Conservation (phyloP, 2,113 vertebrate species). For the Urocynchramus pylzowi region DNA sequence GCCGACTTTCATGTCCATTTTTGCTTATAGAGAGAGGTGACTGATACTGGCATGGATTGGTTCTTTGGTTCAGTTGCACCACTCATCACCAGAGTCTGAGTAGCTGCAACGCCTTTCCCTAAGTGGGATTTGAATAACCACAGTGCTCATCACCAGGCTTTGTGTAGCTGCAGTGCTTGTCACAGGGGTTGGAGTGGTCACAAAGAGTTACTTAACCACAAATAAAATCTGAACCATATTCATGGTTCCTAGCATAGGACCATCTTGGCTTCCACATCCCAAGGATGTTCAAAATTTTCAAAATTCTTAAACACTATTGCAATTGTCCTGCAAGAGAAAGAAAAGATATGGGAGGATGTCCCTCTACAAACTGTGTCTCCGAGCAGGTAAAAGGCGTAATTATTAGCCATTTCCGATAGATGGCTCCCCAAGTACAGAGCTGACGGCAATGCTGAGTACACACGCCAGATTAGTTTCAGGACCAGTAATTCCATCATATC, state of each 20-base stretch:
- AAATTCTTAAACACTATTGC: too few species aligned
- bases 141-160: background rate
- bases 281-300: background rate
- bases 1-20: background rate
- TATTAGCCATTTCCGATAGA: background rate
- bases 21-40: background rate
- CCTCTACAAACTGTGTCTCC: too few species aligned
- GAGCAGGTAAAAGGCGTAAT: background rate
- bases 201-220: background rate
- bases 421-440: background rate
- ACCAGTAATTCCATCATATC: background rate
- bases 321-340: background rate
- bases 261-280: background rate
- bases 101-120: background rate
- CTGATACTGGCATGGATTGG: background rate
- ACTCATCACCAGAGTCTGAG: background rate
- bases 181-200: too few species aligned
- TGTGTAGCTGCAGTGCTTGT: background rate
- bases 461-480: background rate
- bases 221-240: background rate
- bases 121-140: rapidly evolving
- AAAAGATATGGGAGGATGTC: background rate
- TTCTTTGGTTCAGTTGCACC: background rate
- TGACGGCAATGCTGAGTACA: rapidly evolving
- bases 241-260: background rate